These are phyloP conservation scores for Drosophila ironensis DNA, from an alignment of 1,140 invertebrate species.

Conservation along the genomic window DNA sequence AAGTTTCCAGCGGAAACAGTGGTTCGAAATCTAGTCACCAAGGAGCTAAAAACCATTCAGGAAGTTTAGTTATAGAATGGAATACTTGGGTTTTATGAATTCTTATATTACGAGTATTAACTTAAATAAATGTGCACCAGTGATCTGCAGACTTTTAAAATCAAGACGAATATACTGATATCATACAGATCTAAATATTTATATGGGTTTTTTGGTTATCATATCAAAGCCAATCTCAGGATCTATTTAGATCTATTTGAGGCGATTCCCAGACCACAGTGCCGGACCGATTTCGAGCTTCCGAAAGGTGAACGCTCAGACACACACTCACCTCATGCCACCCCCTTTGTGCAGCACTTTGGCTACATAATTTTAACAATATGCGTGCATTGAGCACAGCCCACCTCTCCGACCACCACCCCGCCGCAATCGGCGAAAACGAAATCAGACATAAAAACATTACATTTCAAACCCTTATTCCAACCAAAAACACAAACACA, in stretches of 20 bases:
- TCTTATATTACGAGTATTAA: no score
- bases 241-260: no score
- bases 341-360: slow-evolving; percentile 16
- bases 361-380: slow-evolving; percentile 81
- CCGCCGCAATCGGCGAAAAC: slow-evolving; percentile 56
- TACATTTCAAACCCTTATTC: slow-evolving; percentile 82
- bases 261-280: slow-evolving; percentile 28
- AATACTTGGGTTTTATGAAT: no score
- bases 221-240: no score
- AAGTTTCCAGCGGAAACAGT: slow-evolving; percentile 43
- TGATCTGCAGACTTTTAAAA: no score
- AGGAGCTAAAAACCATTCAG: no score
- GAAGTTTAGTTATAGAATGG: no score
- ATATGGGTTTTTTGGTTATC: no score
- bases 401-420: slow-evolving; percentile 10
- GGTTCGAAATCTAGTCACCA: slow-evolving; percentile 6
- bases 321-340: neutral
- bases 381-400: slow-evolving; percentile 62
- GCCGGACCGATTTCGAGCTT: slow-evolving; percentile 12
- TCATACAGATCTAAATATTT: no score
- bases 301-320: slow-evolving; percentile 67
- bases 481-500: slow-evolving; percentile 54
- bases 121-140: no score
- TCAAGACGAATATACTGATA: no score
- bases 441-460: slow-evolving; percentile 82